Conservation (phyloP, 2,888 invertebrate species). For the Noctua comes region DNA sequence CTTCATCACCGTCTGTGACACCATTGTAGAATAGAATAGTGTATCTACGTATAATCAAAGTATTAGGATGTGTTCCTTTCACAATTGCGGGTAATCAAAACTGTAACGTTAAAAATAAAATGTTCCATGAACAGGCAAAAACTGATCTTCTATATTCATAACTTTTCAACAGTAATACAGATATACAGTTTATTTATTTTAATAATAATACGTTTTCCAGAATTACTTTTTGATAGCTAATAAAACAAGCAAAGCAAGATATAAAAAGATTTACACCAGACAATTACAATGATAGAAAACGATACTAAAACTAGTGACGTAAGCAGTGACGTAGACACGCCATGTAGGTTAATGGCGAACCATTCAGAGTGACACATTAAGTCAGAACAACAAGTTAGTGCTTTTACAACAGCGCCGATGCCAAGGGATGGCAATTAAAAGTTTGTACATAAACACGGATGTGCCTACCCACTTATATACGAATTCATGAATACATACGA, state of each 20-base stretch:
- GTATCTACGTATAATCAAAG: background rate
- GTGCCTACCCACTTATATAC: conserved; percentile 17
- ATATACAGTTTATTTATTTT: background rate
- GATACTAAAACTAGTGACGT: conserved; percentile 37
- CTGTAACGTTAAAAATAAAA: background rate
- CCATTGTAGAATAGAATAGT: background rate
- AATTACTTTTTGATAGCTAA: background rate
- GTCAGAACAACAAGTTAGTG: conserved; percentile 48
- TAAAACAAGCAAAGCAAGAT: background rate
- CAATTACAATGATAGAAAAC: conserved; percentile 10
- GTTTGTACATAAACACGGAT: conserved; percentile 37
- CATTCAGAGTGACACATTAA: conserved; percentile 46
- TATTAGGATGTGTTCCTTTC: background rate
- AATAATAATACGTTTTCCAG: background rate
- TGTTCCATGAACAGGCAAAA: background rate
- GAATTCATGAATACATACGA: conserved; percentile 25
- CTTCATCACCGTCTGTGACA: background rate
- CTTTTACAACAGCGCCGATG: conserved; percentile 50
- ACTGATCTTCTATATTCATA: background rate
- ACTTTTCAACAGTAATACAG: background rate
- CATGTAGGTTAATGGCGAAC: conserved; percentile 58
- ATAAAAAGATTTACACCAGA: background rate
- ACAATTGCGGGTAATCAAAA: background rate
- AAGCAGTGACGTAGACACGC: conserved; percentile 6
- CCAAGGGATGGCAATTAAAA: conserved; percentile 51